These are phyloP conservation scores for Ophioderma brevispina DNA, from an alignment of 35 echinoderm and acorn worm genomes.

Conservation along the genomic window DNA sequence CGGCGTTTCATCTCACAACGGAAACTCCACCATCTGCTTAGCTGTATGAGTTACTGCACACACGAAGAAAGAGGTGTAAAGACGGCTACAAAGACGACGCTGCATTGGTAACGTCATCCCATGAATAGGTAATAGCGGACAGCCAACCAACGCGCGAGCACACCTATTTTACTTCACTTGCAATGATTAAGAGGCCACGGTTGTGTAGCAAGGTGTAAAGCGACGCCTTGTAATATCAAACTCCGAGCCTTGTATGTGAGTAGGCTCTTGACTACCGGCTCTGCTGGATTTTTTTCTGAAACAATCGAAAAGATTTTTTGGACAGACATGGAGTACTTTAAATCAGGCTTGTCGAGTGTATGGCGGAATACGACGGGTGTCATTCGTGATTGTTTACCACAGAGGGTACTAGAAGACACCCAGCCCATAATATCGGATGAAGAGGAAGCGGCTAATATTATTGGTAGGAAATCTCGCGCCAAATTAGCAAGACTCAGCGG, in stretches of 20 bases:
- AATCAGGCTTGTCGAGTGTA: constrained; percentile 17
- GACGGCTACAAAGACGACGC: no score
- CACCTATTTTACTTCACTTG: neutral
- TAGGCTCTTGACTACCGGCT: neutral
- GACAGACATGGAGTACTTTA: neutral
- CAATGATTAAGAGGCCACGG: neutral
- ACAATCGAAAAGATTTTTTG: neutral
- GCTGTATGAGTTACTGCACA: neutral
- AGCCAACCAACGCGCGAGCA: neutral
- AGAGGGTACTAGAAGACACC: constrained; percentile 21
- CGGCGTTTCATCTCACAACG: neutral
- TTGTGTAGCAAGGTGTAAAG: neutral
- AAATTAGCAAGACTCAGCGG: constrained; percentile 77
- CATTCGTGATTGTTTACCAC: constrained; percentile 26
- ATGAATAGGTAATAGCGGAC: neutral
- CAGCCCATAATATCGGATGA: constrained; percentile 15
- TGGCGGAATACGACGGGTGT: constrained; percentile 32
- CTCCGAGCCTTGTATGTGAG: neutral
- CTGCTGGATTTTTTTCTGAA: neutral
- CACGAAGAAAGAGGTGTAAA: neutral
- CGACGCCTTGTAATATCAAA: neutral
- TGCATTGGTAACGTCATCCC: neutral
- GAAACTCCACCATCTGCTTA: neutral
- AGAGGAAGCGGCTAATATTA: constrained; percentile 27
- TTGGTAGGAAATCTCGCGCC: constrained; percentile 38